Evolutionary conservation across 2,797 vertebrate genomes (phyloP), one percentile per base, ranked within the genome.

Genomic region (Notolabrus celidotus): DNA sequence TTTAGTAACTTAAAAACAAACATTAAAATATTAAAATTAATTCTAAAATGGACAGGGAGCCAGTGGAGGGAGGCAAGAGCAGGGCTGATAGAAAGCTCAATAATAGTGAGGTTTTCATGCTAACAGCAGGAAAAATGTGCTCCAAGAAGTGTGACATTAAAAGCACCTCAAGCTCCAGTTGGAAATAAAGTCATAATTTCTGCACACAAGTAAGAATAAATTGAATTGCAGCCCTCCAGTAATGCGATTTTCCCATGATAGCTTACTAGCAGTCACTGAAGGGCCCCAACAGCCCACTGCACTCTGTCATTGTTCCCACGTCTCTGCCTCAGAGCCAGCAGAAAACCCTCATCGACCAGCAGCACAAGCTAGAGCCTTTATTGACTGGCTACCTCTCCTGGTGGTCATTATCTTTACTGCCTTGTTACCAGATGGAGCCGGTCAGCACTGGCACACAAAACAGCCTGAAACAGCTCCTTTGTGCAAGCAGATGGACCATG

Each of bases 401-500:
- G 59, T 47, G 60, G 77, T 78, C 38, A 67, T 82, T 87, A 82
- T 81, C 77, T 82, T 79, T 71, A 76, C 66, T 19, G 75, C 68
- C 77, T 67, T 71, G 73, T 79, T 79, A 84, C 79, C 88, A 86
- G 86, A 86, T 82, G 74, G 89, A 84, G 56, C 22, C 25, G 52
- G 72, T 62, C 89, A 52, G 72, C 53, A 39, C 20, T 75, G 78
- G 64, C 60, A 65, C 74, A 67, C 79, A 52, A 42, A 73, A 1
- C 49, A 60, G 64, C 58, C 34, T 10, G 51, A 11, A 19, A 15
- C 69, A 58, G 61, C 71, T 65, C 68, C 60, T 73, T 59, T 58
- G 12, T 66, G 54, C 29, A 75, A 84, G 77, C 90, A 92, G 90
- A 90, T 88, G 90, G 88, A 68, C 19, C 66, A 15, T 4, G 72